Conservation (phyloP, 2,113 vertebrate genomes). For the Tenrec ecaudatus region DNA sequence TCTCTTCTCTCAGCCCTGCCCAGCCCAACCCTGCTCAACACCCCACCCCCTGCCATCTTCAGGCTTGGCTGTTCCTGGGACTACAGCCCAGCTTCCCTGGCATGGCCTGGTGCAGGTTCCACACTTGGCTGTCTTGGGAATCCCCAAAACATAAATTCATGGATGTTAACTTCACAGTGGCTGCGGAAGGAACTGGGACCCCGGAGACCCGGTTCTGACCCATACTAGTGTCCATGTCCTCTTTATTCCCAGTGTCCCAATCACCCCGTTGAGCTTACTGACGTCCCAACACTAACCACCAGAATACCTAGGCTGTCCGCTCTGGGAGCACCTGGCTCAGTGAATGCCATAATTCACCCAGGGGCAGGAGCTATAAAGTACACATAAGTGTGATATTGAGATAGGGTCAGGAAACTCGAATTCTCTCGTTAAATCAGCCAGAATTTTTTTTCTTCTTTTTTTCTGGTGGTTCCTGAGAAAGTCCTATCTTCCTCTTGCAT, state of each 20-base stretch:
- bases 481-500: not conserved
- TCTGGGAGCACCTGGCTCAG: not conserved
- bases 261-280: not conserved
- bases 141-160: not conserved
- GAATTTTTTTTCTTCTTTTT: not conserved
- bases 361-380: not conserved
- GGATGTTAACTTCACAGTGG: conserved; percentile 1
- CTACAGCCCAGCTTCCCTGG: conserved; percentile 67
- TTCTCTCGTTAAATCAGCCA: not conserved
- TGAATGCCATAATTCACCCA: not conserved
- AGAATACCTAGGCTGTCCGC: not conserved
- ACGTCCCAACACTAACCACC: not conserved
- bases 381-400: not conserved
- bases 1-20: conserved; percentile 76
- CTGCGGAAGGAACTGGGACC: not conserved
- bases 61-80: conserved; percentile 69
- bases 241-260: not conserved
- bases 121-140: conserved; percentile 3
- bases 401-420: not conserved
- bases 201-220: not conserved
- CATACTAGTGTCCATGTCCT: not conserved
- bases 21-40: conserved; percentile 72
- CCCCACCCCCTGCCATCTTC: not conserved
- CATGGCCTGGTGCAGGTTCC: conserved; percentile 35
- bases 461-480: not conserved